These are phyloP conservation scores for Cephalopterus ornatus DNA, from an alignment of 2,113 vertebrate species.

Conservation along the genomic window DNA sequence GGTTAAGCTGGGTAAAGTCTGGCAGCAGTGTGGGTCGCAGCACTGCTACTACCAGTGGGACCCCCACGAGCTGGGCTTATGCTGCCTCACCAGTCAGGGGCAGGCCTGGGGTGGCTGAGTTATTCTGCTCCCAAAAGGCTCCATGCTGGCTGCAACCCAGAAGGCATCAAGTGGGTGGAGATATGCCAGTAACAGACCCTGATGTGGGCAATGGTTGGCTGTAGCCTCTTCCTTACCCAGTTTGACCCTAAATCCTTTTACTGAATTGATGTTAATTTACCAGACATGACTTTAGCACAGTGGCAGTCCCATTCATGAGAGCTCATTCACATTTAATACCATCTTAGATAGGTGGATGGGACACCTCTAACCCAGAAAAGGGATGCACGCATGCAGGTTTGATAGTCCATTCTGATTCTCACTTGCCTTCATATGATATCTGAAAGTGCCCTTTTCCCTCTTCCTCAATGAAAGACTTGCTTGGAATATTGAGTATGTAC, in stretches of 20 bases:
- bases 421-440: not conserved
- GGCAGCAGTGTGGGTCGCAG: not conserved
- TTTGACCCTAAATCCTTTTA: not conserved
- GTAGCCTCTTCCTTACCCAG: not conserved
- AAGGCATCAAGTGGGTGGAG: not conserved
- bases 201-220: not conserved
- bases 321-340: fast-evolving
- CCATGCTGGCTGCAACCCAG: not conserved
- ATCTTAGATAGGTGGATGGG: not conserved
- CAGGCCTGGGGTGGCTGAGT: not conserved
- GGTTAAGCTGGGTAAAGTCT: not conserved
- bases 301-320: not conserved
- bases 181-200: not conserved
- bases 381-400: fast-evolving
- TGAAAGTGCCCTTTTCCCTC: not conserved
- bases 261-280: not conserved
- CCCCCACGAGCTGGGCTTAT: not conserved
- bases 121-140: not conserved
- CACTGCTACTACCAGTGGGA: not conserved
- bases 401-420: not conserved
- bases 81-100: fast-evolving
- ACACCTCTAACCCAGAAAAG: not conserved
- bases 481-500: not conserved
- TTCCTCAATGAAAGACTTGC: not conserved
- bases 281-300: not conserved